Evolutionary conservation across 2,888 invertebrate species (phyloP), one percentile per base, ranked within the genome.

Genomic region (Elegia similella): DNA sequence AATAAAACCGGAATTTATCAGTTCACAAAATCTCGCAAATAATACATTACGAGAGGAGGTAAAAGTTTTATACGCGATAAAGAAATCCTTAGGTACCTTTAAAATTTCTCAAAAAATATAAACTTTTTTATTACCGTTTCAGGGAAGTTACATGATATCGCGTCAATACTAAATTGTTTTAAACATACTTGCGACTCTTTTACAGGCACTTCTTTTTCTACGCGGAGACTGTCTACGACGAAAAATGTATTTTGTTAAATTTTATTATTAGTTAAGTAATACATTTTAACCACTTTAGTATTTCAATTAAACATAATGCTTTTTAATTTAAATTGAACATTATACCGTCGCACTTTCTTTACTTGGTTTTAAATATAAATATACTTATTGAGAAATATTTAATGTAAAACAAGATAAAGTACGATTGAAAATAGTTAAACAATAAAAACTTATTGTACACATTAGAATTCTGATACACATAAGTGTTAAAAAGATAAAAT

Each of bases 61-160:
- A 66, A 72, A 70, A 58, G 60, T 62, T 72, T 75, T 69, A 74
- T 68, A 65, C 59, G 52, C 67, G 61, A 73, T 73, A 75, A 76
- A 72, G 66, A 59, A 61, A 69, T 69, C 68, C 66, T 64, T 66
- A 69, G 69, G 69, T 63, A 66, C 62, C 68, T 62, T 66, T 68
- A 68, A 73, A 69, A 53, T 65, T 67, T 59, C 59, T 55, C 61
- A 67, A 70, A 70, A 66, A 65, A 58, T 52, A 47, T 44, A 43
- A 32, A 44, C 16, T 23, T 52, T 52, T 58, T 53, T 54, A 58
- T 47, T 42, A 15, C 15, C 7, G 42, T 17, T 42, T 13, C 12
- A 12, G 44, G 13, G 47, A 47, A 34, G 34, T 34, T 34, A 47
- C 38, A 54, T 42, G 16, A 16, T 44, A 17, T 16, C 16, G 23